Base-by-base conservation (phyloP, 1,140 invertebrate species). In the Drosophila pseudoobscura region DNA sequence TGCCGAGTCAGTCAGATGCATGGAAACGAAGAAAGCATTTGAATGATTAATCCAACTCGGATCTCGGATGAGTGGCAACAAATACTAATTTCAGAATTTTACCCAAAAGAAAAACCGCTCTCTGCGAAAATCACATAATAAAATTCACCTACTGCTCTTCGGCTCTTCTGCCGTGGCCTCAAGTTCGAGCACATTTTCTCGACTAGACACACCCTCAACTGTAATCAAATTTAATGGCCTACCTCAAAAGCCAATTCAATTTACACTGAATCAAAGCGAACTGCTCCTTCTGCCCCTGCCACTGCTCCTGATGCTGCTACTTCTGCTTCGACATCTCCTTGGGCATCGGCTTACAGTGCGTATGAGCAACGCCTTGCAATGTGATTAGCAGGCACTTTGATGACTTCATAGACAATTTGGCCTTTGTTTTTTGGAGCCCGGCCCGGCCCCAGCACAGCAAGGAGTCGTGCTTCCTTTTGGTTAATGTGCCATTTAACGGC, bases 321-420 rank as follows among this genome's bases (percentile, higher is more conserved):
- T 62, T 45, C 51, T 51, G 11, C 24, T 39, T 41, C 17, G 22
- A 39, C 44, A 17, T 72, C 43, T 51, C 5, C 17, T 29, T 46
- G 17, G 22, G 46, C 44, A 17, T 72, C 39, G 70, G 45, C 58
- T 52, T 51, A 75, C 58, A 52, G 56, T 61, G 59, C 62, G 77
- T 82, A 80, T 82, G 78, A 71, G 78, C 78, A 60, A 64, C 65
- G 59, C 55, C 41, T 53, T 46, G 56, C 53, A 80, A 77, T 87
- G 80, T 87, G 80, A 85, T 85, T 85, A 85, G 80, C 82, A 85
- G 82, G 73, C 79, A 85, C 84, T 85, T 85, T 77, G 74, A 80
- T 72, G 68, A 75, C 77, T 85, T 68, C 65, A 77, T 78, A 56
- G 82, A 53, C 69, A 62, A 56, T 56, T 62, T 64, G 66, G 66